phyloP scores from a whole-genome alignment of 2,797 vertebrate genomes.

The Cossypha polioptera region DNA sequence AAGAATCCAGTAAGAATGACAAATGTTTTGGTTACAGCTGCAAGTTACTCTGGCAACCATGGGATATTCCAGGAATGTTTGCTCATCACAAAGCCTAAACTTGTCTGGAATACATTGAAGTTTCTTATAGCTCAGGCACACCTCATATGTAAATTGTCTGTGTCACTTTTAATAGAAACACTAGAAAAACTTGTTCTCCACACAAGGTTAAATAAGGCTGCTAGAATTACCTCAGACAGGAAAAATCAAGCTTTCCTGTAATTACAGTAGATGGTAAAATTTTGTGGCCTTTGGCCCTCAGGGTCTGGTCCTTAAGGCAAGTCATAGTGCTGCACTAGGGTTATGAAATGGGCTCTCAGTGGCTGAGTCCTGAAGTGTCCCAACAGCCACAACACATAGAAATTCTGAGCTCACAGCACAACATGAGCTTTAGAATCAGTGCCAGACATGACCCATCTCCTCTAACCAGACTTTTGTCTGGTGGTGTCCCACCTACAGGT shows the following conservation, averaged over 20 bases:
- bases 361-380: not conserved
- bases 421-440: not conserved
- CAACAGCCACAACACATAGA: not conserved
- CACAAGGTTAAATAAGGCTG: not conserved
- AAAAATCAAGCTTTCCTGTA: not conserved
- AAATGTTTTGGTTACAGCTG: not conserved
- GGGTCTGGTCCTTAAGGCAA: not conserved
- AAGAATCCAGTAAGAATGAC: not conserved
- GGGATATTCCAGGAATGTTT: conserved; percentile 3
- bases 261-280: not conserved
- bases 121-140: conserved; percentile 17
- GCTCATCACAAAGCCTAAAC: conserved; percentile 20
- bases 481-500: not conserved
- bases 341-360: not conserved
- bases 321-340: not conserved
- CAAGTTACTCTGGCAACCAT: not conserved
- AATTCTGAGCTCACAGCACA: not conserved
- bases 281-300: not conserved
- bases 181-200: not conserved
- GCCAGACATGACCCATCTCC: not conserved
- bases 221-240: not conserved
- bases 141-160: conserved; percentile 9
- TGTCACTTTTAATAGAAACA: not conserved
- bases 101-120: conserved; percentile 17
- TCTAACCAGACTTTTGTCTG: not conserved